Percentiles rank a stretch among this genome's conserved stretches.
phyloP scores from a whole-genome alignment of 2,888 invertebrate genomes.

The Eupithecia dodoneata region DNA sequence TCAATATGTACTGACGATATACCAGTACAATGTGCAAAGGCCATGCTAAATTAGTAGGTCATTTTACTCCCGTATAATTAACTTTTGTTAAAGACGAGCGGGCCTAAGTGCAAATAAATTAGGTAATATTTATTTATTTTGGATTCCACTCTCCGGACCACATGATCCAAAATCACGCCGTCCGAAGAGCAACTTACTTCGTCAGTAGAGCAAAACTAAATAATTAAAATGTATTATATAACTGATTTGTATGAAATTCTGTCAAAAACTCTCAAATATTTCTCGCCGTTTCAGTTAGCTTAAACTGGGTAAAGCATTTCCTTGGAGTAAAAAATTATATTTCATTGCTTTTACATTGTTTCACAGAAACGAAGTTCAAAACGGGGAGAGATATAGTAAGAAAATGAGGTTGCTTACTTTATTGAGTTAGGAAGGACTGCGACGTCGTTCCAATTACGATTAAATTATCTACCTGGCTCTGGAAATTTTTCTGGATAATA shows the following conservation, averaged over 20 bases:
- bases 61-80: neutral
- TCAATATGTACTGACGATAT: neutral
- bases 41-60: neutral
- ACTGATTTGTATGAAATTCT: too few species aligned
- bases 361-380: neutral
- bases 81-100: too few species aligned
- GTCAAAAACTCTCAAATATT: too few species aligned
- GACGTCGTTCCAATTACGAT: conserved; percentile 22
- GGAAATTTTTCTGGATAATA: conserved; percentile 24
- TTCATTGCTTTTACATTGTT: neutral
- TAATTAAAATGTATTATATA: too few species aligned
- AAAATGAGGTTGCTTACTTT: conserved; percentile 15
- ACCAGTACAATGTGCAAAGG: neutral
- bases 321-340: neutral
- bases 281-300: too few species aligned
- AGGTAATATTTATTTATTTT: neutral
- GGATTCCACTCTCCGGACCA: too few species aligned
- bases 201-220: too few species aligned
- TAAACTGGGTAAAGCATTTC: neutral
- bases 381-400: neutral
- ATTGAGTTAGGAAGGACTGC: conserved; percentile 26
- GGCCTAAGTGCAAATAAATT: too few species aligned
- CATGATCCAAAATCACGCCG: too few species aligned
- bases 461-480: conserved; percentile 28
- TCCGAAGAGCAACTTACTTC: too few species aligned